These are phyloP conservation scores for Bubo blakistoni DNA, from an alignment of 2,113 vertebrate genomes.

Conservation along the genomic window DNA sequence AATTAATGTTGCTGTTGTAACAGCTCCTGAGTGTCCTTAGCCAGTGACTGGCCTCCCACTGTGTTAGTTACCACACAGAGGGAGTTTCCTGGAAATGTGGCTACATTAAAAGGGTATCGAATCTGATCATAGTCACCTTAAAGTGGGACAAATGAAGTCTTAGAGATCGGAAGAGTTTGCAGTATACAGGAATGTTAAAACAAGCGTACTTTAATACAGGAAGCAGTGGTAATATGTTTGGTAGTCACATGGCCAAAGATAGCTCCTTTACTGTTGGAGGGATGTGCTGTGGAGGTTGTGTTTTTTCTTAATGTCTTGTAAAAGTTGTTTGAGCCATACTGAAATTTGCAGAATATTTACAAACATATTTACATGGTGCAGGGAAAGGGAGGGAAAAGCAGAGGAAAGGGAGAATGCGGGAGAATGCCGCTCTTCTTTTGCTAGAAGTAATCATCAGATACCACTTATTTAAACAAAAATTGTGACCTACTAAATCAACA, in stretches of 20 bases:
- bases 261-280: not conserved
- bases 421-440: not conserved
- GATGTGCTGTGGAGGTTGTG: not conserved
- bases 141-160: not conserved
- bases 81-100: not conserved
- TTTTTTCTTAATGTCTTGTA: not conserved
- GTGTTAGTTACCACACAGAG: not conserved
- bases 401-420: not conserved
- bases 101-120: not conserved
- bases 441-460: not conserved
- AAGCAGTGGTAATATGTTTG: not conserved
- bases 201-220: rapidly evolving
- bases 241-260: not conserved
- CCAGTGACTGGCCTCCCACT: not conserved
- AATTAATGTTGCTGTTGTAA: not conserved
- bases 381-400: not conserved
- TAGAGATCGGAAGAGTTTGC: not conserved
- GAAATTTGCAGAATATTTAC: not conserved
- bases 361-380: not conserved
- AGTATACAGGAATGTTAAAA: not conserved
- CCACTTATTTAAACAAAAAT: not conserved
- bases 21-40: not conserved
- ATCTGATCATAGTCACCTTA: not conserved
- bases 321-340: not conserved
- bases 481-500: not conserved